A percentile compares a stretch with the other conserved stretches of the same genome.
Conservation (phyloP, 2,888 invertebrate genomes). For the Autographa gamma region DNA sequence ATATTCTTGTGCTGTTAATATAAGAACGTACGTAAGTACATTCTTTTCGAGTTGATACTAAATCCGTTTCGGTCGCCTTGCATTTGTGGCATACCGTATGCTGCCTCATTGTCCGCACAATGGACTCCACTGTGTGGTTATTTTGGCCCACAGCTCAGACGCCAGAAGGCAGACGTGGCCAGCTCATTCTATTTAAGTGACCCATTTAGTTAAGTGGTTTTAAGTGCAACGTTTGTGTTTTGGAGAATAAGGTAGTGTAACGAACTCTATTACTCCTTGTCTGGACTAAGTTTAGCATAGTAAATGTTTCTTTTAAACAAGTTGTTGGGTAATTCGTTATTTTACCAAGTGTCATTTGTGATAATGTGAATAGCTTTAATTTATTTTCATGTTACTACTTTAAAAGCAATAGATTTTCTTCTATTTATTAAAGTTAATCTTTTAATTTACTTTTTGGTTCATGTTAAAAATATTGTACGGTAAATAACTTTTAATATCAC, state of each 20-base stretch:
- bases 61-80: neutral
- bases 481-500: neutral
- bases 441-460: neutral
- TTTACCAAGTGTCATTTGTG: neutral
- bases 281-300: constrained; percentile 5
- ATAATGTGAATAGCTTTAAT: neutral
- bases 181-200: constrained; percentile 22
- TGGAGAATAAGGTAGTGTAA: neutral
- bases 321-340: neutral
- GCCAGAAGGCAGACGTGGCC: neutral
- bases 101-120: neutral
- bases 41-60: neutral
- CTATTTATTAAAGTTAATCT: neutral
- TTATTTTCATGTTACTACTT: neutral
- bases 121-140: neutral
- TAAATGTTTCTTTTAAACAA: neutral
- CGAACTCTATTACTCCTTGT: neutral
- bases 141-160: constrained; percentile 5
- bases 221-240: constrained; percentile 16
- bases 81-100: neutral
- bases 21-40: neutral
- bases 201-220: constrained; percentile 34
- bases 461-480: neutral
- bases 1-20: neutral
- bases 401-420: neutral